A percentile compares a stretch with the other conserved stretches of the same genome.
These are phyloP conservation scores for Sebastes taczanowskii DNA, from an alignment of 2,797 vertebrate genomes.

Conservation along the genomic window DNA sequence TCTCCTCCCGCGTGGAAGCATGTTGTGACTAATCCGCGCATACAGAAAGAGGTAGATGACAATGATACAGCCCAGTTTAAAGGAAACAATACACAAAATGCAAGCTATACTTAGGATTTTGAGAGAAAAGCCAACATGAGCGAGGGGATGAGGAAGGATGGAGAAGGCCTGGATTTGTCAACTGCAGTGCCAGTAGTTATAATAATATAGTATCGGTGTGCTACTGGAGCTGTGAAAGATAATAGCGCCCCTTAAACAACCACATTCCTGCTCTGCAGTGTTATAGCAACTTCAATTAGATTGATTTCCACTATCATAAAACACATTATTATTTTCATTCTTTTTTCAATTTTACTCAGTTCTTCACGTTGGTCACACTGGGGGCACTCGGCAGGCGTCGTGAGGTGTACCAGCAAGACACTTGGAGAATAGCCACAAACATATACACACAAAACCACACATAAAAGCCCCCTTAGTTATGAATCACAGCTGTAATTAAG, in stretches of 20 bases:
- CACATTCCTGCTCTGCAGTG: constrained; percentile 35
- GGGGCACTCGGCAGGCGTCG: constrained; percentile 1
- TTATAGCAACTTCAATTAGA: constrained; percentile 40
- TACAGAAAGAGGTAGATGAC: constrained; percentile 25
- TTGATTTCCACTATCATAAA: constrained; percentile 41
- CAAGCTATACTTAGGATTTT: constrained; percentile 28
- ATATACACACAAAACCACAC: constrained; percentile 23
- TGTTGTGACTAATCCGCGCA: constrained; percentile 30
- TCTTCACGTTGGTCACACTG: constrained; percentile 12
- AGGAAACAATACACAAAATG: constrained; percentile 36
- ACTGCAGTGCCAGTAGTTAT: constrained; percentile 33
- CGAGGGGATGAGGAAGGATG: constrained; percentile 32
- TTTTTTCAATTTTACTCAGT: constrained; percentile 5
- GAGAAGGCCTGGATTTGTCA: constrained; percentile 32
- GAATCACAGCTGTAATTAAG: constrained; percentile 74
- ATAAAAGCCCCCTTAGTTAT: constrained; percentile 46
- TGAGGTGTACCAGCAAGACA: constrained; percentile 1
- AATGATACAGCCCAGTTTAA: constrained; percentile 24
- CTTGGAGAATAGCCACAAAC: constrained; percentile 35
- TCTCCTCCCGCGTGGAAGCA: constrained; percentile 9
- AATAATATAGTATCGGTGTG: constrained; percentile 51
- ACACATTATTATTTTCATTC: constrained; percentile 30
- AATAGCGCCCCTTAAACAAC: constrained; percentile 37
- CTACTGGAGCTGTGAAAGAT: constrained; percentile 49
- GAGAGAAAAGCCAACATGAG: constrained; percentile 29